Base-by-base conservation (phyloP, 2,888 invertebrate genomes). In the Caenorhabditis zanzibari region DNA sequence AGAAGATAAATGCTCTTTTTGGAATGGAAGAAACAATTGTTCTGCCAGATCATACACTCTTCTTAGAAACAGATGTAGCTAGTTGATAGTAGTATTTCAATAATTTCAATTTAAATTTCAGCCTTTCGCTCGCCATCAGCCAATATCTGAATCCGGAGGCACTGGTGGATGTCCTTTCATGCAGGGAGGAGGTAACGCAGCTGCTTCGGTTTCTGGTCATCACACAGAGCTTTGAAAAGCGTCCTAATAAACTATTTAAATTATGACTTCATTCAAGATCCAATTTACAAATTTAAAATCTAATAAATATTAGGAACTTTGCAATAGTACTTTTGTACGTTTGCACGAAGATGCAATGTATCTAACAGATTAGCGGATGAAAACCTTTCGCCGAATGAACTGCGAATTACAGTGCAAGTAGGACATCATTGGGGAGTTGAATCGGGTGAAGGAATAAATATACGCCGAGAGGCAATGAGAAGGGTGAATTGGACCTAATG, bases 31-130 rank as follows among this genome's bases (percentile, higher is more conserved):
- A 88, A 24, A 85, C 90, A 1, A 73, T 83, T 47, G 83, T 90
- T 9, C 85, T 91, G 7, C 90, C 90, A 10, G 91, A 92, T 79
- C 87, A 90, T 38, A 84, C 86, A 10, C 72, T 89, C 1, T 88
- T 84, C 73, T 52, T 83, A 47, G 79, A 82, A 56, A 3, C 44
- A 10, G 81, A 76, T 59, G 72, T 83, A n/a, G 59, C 56, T 44
- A 56, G 22, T 19, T 2, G 19, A 41, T 6, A 24, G 4, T 41
- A 26, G 28, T 64, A 44, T 19, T 16, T 41, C 58, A 41, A 38
- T 41, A 61, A 52, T 10, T 44, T 28, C 32, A 3, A n/a, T 14
- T 2, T 9, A 58, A 0, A 58, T 72, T 74, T 44, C 68, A 79
- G 80, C 81, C 77, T 22, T 81, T 76, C 58, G 58, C 77, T 7